Evolutionary conservation across 2,113 vertebrate species (phyloP).

Genomic region (Tenebrosternarchus preto): DNA sequence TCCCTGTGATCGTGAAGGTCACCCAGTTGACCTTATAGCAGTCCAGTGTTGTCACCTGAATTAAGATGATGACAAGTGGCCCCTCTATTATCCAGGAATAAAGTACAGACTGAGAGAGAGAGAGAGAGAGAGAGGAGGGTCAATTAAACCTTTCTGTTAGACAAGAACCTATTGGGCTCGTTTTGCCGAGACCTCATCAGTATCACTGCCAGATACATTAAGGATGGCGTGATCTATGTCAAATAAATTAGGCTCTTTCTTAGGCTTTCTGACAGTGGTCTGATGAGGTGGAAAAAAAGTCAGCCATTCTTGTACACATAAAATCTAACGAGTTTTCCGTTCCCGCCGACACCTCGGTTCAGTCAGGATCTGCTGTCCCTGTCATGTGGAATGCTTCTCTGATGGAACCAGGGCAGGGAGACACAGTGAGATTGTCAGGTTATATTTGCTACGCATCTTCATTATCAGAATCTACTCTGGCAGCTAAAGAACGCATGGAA

Average conservation of each 20-base stretch:
- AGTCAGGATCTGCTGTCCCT: constrained; percentile 27
- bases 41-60: constrained; percentile 46
- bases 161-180: constrained; percentile 52
- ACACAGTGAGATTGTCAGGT: constrained; percentile 18
- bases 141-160: constrained; percentile 58
- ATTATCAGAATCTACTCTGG: constrained; percentile 12
- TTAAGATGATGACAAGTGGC: constrained; percentile 57
- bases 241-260: constrained; percentile 69
- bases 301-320: constrained; percentile 54
- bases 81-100: constrained; percentile 54
- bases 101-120: constrained; percentile 47
- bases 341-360: constrained; percentile 22
- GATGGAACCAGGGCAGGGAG: background rate
- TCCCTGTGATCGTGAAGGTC: constrained; percentile 52
- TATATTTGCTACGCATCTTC: constrained; percentile 21
- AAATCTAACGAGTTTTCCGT: constrained; percentile 57
- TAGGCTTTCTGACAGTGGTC: constrained; percentile 63
- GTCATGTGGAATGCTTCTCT: constrained; percentile 23
- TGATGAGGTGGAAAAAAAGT: constrained; percentile 57
- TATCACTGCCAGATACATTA: constrained; percentile 65
- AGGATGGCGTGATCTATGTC: constrained; percentile 63
- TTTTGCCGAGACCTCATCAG: constrained; percentile 66
- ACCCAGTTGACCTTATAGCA: constrained; percentile 34
- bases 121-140: constrained; percentile 26
- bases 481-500: constrained; percentile 15